Base-by-base conservation (phyloP, 1,140 invertebrate species). In the Drosophila insularis region DNA sequence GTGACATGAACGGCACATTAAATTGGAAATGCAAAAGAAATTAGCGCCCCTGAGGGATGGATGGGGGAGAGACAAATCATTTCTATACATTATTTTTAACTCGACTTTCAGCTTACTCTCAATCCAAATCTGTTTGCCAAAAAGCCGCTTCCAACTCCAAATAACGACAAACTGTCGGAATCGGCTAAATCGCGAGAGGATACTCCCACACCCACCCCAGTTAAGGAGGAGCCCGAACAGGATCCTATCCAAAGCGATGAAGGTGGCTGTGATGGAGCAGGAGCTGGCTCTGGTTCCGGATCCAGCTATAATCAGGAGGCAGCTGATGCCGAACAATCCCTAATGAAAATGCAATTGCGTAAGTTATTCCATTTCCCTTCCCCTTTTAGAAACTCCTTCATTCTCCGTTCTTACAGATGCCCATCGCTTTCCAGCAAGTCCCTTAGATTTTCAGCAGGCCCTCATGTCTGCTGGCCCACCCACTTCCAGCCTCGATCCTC, bases 291-390 rank as follows among this genome's bases (percentile, higher is more conserved):
- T 0, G 61, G 10, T 13, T 89, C 56, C 1, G 21, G 37, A 8
- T 32, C 54, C 0, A 65, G 10, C 17, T 89, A 77, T 32, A 58
- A 66, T n/a, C 81, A 75, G 37, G 81, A 87, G 8, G 39, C 72
- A 31, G 65, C 70, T n/a, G 84, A 87, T 70, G 89, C 82, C 2
- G 90, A 91, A 60, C 90, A 91, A 21, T 89, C 90, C 2, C 63
- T 91, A 14, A 91, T 91, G 90, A 91, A 91, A 66, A 91, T 91
- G 90, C 90, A 91, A 73, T 59, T 91, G 14, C 86, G 90, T 91
- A 90, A 90, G 90, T 86, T 6, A 17, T 13, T 7, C 1, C 11
- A 13, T 7, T 0, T 1, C 0, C 10, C 11, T 0, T 0, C n/a
- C 2, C 21, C 7, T 7, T 1, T 10, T 14, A 8, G 35, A 14